phyloP scores from a whole-genome alignment of 2,113 vertebrate genomes.

The Cheilinus undulatus region DNA sequence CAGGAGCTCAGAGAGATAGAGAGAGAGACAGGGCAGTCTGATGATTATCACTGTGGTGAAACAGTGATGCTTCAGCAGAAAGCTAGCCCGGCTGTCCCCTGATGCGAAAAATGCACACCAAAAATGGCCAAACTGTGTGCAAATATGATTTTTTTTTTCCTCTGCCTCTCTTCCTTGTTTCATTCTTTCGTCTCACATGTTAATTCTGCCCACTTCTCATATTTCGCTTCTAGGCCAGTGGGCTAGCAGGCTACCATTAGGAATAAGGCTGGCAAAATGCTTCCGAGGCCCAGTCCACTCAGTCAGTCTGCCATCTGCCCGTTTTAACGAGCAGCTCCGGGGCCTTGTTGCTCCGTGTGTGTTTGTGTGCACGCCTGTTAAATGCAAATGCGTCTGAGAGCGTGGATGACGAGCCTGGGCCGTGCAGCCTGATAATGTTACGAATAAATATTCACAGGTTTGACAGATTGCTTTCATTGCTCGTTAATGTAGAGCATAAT shows the following conservation, averaged over 20 bases:
- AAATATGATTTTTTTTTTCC: conserved; percentile 3
- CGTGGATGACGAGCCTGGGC: conserved; percentile 6
- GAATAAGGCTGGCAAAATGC: conserved; percentile 62
- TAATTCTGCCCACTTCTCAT: conserved; percentile 42
- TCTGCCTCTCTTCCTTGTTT: neutral
- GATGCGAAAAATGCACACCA: neutral
- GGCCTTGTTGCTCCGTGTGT: conserved; percentile 30
- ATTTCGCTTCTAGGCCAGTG: conserved; percentile 51
- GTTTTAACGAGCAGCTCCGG: conserved; percentile 71
- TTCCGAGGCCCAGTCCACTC: conserved; percentile 64
- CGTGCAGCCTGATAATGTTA: conserved; percentile 28
- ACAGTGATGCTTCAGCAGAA: conserved; percentile 15
- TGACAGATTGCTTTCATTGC: conserved; percentile 68
- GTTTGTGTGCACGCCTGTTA: conserved; percentile 1
- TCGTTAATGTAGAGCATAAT: conserved; percentile 53
- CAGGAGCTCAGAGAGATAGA: conserved; percentile 3
- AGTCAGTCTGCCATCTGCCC: conserved; percentile 79
- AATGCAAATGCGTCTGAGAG: conserved; percentile 38
- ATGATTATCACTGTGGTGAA: conserved; percentile 1
- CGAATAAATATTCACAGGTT: conserved; percentile 62
- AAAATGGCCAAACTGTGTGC: neutral
- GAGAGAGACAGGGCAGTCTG: neutral
- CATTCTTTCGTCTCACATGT: conserved; percentile 33
- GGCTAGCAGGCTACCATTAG: conserved; percentile 68
- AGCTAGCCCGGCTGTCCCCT: conserved; percentile 12